Percentiles rank a stretch among this genome's conserved stretches.
phyloP scores from a whole-genome alignment of 2,888 invertebrate species.

The Neoitamus cyanurus region DNA sequence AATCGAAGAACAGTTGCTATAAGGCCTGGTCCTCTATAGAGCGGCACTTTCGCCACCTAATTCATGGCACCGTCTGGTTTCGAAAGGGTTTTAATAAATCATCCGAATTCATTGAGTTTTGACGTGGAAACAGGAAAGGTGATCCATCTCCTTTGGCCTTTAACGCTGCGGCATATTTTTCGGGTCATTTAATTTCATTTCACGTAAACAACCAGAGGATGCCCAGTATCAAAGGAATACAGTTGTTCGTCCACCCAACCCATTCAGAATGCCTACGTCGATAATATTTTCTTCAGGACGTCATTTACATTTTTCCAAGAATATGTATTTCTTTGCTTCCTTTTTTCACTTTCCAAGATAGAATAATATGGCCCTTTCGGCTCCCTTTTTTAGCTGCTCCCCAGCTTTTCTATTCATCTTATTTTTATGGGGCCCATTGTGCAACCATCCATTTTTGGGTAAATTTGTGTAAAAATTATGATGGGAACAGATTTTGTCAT shows the following conservation, averaged over 20 bases:
- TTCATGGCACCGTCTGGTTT: neutral
- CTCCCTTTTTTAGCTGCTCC: neutral
- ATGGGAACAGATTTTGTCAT: neutral
- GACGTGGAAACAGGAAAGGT: neutral
- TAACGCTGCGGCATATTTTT: neutral
- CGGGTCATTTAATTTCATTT: constrained; percentile 15
- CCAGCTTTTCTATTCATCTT: neutral
- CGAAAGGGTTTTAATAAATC: neutral
- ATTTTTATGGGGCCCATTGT: neutral
- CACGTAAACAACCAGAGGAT: neutral
- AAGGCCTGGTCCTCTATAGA: neutral
- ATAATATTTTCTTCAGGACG: neutral
- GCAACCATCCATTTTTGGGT: neutral
- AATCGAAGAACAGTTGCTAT: neutral
- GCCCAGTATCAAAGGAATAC: neutral
- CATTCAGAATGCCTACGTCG: neutral
- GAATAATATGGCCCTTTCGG: neutral
- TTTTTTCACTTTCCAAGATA: neutral
- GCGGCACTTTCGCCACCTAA: neutral
- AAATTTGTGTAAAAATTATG: neutral
- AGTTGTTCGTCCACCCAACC: neutral
- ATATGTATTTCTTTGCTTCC: neutral
- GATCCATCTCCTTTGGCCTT: neutral
- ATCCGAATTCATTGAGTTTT: constrained; percentile 6
- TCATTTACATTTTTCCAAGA: neutral